Base-by-base conservation (phyloP, 2,797 vertebrate species). In the Octomys mimax region DNA sequence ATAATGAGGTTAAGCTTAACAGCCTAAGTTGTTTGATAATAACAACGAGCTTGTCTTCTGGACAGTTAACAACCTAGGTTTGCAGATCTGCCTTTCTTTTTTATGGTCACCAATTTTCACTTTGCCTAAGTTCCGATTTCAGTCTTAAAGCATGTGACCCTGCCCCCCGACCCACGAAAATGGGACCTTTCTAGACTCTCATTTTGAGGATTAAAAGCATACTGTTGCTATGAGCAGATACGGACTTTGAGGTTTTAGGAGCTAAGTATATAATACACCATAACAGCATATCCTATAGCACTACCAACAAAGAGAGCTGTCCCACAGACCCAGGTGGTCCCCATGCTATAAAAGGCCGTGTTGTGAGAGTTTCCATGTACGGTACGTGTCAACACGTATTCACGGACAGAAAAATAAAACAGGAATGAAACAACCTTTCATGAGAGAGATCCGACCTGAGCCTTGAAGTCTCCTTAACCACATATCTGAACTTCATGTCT, bases 1-100 rank as follows among this genome's bases (percentile, higher is more conserved):
- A n/a, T n/a, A n/a, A n/a, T n/a, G n/a, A n/a, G n/a, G n/a, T n/a
- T n/a, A n/a, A n/a, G n/a, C n/a, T n/a, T n/a, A n/a, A n/a, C n/a
- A n/a, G n/a, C n/a, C n/a, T n/a, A n/a, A n/a, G n/a, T n/a, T n/a
- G n/a, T n/a, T n/a, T n/a, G n/a, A n/a, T n/a, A n/a, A n/a, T n/a
- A n/a, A n/a, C n/a, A n/a, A n/a, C n/a, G n/a, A n/a, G n/a, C n/a
- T n/a, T n/a, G n/a, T n/a, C n/a, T n/a, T n/a, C n/a, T n/a, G n/a
- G n/a, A n/a, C n/a, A n/a, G n/a, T n/a, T n/a, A n/a, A n/a, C n/a
- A n/a, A n/a, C n/a, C n/a, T n/a, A n/a, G n/a, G n/a, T n/a, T n/a
- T n/a, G n/a, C n/a, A n/a, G n/a, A n/a, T 84, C 95, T 68, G 59
- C 80, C 84, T 89, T 94, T 78, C n/a, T 89, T 84, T 96, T 68